Evolutionary conservation across 1,140 invertebrate species (phyloP).

Genomic region (Paramacrobiotus metropolitanus): DNA sequence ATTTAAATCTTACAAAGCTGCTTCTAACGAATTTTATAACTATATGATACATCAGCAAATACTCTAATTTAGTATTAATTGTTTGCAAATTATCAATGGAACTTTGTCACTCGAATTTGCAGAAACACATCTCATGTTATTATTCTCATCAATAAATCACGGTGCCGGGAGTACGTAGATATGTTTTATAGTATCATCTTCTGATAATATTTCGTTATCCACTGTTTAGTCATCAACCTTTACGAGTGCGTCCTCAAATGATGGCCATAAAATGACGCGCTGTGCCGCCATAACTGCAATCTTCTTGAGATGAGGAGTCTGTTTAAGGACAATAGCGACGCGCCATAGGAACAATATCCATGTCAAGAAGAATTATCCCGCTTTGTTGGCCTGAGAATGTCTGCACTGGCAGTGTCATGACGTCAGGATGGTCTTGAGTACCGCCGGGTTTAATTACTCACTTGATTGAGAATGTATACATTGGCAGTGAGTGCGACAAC

Average conservation of each 20-base stretch:
- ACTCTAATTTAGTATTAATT: too few relatives aligned
- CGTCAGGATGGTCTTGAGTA: not conserved
- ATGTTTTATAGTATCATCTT: too few relatives aligned
- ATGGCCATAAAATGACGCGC: not conserved
- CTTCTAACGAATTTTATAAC: too few relatives aligned
- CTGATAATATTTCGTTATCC: too few relatives aligned
- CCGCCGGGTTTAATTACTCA: not conserved
- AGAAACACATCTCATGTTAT: too few relatives aligned
- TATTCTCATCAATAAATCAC: too few relatives aligned
- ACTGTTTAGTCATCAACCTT: not conserved
- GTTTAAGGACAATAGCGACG: not conserved
- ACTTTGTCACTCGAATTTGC: too few relatives aligned
- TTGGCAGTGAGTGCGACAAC: not conserved
- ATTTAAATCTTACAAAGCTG: too few relatives aligned
- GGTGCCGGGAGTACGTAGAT: too few relatives aligned
- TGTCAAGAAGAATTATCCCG: not conserved
- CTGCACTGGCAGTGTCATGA: not conserved
- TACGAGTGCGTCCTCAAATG: not conserved
- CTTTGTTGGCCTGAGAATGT: not conserved
- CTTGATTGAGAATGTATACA: not conserved
- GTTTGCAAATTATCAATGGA: too few relatives aligned
- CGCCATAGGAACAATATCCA: conserved; percentile 1
- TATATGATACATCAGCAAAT: too few relatives aligned
- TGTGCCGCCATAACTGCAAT: not conserved
- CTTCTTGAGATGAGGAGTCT: not conserved